phyloP scores from a whole-genome alignment of 2,113 vertebrate genomes.

The Xenopus borealis region DNA sequence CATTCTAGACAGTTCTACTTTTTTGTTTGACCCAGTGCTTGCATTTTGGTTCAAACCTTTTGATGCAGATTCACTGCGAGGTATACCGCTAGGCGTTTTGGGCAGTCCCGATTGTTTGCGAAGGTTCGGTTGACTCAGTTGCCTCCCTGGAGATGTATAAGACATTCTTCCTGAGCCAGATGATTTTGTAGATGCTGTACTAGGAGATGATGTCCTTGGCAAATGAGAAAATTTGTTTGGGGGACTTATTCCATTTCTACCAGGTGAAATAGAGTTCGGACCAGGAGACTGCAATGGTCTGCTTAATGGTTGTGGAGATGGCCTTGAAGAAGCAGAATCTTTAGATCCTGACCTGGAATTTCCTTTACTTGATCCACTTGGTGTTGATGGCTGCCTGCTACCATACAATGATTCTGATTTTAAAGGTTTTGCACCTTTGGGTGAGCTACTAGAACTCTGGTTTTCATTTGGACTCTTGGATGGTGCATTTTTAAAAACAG shows the following conservation, averaged over 20 bases:
- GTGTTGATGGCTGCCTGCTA: constrained; percentile 64
- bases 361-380: constrained; percentile 77
- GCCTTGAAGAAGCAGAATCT: constrained; percentile 83
- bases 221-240: constrained; percentile 80
- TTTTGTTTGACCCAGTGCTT: constrained; percentile 71
- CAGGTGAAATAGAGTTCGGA: constrained; percentile 79
- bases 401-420: constrained; percentile 75
- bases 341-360: constrained; percentile 80
- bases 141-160: constrained; percentile 78
- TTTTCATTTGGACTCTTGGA: constrained; percentile 73
- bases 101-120: constrained; percentile 77
- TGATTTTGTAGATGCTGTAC: constrained; percentile 77
- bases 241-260: constrained; percentile 80
- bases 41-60: constrained; percentile 75
- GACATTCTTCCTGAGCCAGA: constrained; percentile 78
- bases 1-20: constrained; percentile 79
- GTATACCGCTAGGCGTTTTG: constrained; percentile 78
- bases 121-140: constrained; percentile 74
- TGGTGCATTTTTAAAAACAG: constrained; percentile 65
- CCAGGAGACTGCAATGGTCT: constrained; percentile 82
- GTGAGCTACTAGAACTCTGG: constrained; percentile 67
- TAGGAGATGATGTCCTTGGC: constrained; percentile 80
- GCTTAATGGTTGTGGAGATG: constrained; percentile 75
- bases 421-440: constrained; percentile 71
- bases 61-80: constrained; percentile 88